These are phyloP conservation scores for Drosophila atripex DNA, from an alignment of 2,888 invertebrate species.

Conservation along the genomic window DNA sequence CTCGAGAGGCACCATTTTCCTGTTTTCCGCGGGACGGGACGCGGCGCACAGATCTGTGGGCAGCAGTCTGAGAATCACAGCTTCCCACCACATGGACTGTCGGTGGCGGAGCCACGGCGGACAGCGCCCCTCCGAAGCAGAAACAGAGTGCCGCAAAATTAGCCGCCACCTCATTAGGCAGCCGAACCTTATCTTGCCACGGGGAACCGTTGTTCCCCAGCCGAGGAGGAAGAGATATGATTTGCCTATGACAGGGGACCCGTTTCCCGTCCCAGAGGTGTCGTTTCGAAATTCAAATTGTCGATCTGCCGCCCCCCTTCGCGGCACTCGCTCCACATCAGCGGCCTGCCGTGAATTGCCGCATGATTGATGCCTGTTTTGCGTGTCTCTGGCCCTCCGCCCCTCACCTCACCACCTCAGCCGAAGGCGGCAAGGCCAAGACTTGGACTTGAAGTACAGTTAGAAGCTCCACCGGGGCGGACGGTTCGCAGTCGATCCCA, in stretches of 20 bases:
- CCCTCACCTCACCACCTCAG: slow-evolving; percentile 28
- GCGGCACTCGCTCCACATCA: slow-evolving; percentile 35
- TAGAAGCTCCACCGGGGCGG: slow-evolving; percentile 10
- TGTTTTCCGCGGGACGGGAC: slow-evolving; percentile 11
- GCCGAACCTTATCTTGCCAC: slow-evolving; percentile 39
- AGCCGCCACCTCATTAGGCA: slow-evolving; percentile 68
- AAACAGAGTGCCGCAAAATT: slow-evolving; percentile 60
- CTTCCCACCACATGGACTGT: slow-evolving; percentile 22
- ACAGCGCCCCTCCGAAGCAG: slow-evolving; percentile 35
- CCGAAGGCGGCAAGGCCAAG: slow-evolving; percentile 64
- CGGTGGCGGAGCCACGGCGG: too few relatives aligned
- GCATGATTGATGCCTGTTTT: slow-evolving; percentile 79
- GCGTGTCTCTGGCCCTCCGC: slow-evolving; percentile 60
- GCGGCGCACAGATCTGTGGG: slow-evolving; percentile 31
- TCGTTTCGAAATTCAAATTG: slow-evolving; percentile 66
- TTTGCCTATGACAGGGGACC: slow-evolving; percentile 70
- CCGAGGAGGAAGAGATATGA: slow-evolving; percentile 56
- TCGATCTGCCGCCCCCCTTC: slow-evolving; percentile 16
- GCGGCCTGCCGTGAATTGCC: slow-evolving; percentile 51
- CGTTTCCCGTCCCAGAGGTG: slow-evolving; percentile 63
- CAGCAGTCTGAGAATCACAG: slow-evolving; percentile 45
- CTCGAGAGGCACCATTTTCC: slow-evolving; percentile 19
- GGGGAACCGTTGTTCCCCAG: slow-evolving; percentile 31
- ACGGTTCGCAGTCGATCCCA: slow-evolving; percentile 25
- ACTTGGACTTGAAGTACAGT: slow-evolving; percentile 42